phyloP scores from a whole-genome alignment of 1,140 invertebrate genomes.

The Temnothorax curvispinosus region DNA sequence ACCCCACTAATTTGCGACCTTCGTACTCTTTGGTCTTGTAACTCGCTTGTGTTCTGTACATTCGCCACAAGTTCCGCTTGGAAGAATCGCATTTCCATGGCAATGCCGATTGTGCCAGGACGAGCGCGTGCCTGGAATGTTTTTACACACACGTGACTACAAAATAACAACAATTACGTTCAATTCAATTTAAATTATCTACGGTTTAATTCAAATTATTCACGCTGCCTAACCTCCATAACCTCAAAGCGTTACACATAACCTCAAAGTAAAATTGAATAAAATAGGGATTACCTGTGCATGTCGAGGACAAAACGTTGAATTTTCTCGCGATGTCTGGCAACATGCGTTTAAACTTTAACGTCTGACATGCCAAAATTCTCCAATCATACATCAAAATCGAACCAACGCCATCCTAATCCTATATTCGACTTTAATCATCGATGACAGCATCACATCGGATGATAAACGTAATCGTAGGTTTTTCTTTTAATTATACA shows the following conservation, averaged over 20 bases:
- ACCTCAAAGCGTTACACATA: neutral
- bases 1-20: conserved; percentile 91
- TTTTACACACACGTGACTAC: neutral
- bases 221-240: neutral
- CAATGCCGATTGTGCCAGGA: conserved; percentile 64
- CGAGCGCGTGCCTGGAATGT: conserved; percentile 63
- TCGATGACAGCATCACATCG: neutral
- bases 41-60: conserved; percentile 66
- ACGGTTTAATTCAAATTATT: neutral
- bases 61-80: conserved; percentile 57
- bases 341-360: neutral
- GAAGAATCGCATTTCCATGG: conserved; percentile 44
- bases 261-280: neutral
- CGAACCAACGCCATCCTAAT: neutral
- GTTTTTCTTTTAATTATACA: neutral
- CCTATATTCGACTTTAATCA: neutral
- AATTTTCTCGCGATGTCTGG: neutral
- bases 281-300: conserved; percentile 5
- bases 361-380: neutral
- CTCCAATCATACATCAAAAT: neutral
- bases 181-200: neutral
- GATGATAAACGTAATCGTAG: neutral
- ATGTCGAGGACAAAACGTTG: neutral
- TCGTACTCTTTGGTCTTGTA: conserved; percentile 87
- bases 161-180: neutral